phyloP scores from a whole-genome alignment of 1,140 invertebrate species.

The Venustaconcha ellipsiformis region DNA sequence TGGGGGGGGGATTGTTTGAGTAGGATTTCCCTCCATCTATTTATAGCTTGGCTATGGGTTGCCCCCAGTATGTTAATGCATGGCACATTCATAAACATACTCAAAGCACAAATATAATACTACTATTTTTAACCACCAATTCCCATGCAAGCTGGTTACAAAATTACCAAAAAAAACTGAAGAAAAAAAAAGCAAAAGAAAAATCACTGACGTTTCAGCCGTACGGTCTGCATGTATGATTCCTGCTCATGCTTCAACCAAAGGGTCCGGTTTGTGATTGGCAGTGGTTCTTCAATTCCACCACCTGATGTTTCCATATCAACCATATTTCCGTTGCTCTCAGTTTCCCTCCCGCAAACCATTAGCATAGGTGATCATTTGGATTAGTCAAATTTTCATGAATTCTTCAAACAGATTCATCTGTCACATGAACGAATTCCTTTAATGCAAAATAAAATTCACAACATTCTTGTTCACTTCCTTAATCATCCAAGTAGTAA shows the following conservation, averaged over 20 bases:
- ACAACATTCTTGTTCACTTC: neutral
- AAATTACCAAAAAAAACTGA: too few relatives aligned
- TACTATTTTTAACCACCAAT: too few relatives aligned
- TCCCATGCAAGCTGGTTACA: too few relatives aligned
- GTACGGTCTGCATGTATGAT: conserved; percentile 37
- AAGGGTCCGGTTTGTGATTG: conserved; percentile 27
- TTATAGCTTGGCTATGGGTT: too few relatives aligned
- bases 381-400: neutral
- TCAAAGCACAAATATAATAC: too few relatives aligned
- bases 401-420: neutral
- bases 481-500: neutral
- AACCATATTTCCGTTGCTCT: conserved; percentile 26
- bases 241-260: conserved; percentile 46
- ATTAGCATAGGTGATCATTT: conserved; percentile 13
- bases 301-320: conserved; percentile 32
- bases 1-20: too few relatives aligned
- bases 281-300: conserved; percentile 31
- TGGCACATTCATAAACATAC: too few relatives aligned
- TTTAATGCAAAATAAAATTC: neutral
- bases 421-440: neutral
- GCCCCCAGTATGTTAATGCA: too few relatives aligned
- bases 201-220: conserved; percentile 45
- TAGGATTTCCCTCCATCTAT: too few relatives aligned
- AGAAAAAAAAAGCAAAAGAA: too few relatives aligned
- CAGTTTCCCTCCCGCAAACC: conserved; percentile 22